Percentiles rank a stretch among this genome's conserved stretches.
phyloP scores from a whole-genome alignment of 64 coral and sea anemone genomes.

The Stichodactyla mertensii region DNA sequence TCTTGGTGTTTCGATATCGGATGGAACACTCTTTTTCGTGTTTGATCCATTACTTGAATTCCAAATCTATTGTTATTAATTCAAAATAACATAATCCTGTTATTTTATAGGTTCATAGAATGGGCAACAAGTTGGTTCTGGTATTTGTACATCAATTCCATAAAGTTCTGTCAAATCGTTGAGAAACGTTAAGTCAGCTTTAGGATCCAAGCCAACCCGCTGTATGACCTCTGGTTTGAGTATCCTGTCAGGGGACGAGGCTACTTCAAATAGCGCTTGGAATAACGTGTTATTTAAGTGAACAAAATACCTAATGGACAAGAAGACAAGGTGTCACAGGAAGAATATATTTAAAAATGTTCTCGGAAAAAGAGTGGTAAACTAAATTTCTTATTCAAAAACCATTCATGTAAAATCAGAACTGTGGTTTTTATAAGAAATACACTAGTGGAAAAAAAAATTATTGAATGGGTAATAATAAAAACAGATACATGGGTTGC shows the following conservation, averaged over 20 bases:
- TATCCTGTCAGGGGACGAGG: constrained; percentile 82
- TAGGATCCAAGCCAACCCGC: constrained; percentile 81
- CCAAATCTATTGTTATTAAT: background rate
- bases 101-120: constrained; percentile 51
- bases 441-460: background rate
- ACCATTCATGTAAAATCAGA: too few species aligned
- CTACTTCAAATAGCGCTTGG: constrained; percentile 86
- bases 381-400: too few species aligned
- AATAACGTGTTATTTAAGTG: constrained; percentile 95
- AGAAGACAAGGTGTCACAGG: background rate
- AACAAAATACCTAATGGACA: constrained; percentile 74
- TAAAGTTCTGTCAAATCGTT: constrained; percentile 88
- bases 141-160: constrained; percentile 84
- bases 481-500: too few species aligned
- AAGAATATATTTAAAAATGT: too few species aligned
- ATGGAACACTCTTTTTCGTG: too few species aligned
- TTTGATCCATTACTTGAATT: background rate
- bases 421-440: too few species aligned
- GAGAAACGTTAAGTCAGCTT: constrained; percentile 73
- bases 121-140: constrained; percentile 74
- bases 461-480: too few species aligned
- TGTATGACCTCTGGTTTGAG: constrained; percentile 69
- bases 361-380: too few species aligned
- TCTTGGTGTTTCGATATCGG: too few species aligned
- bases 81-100: background rate